These are phyloP conservation scores for Diadromus collaris DNA, from an alignment of 2,888 invertebrate genomes.

Conservation along the genomic window DNA sequence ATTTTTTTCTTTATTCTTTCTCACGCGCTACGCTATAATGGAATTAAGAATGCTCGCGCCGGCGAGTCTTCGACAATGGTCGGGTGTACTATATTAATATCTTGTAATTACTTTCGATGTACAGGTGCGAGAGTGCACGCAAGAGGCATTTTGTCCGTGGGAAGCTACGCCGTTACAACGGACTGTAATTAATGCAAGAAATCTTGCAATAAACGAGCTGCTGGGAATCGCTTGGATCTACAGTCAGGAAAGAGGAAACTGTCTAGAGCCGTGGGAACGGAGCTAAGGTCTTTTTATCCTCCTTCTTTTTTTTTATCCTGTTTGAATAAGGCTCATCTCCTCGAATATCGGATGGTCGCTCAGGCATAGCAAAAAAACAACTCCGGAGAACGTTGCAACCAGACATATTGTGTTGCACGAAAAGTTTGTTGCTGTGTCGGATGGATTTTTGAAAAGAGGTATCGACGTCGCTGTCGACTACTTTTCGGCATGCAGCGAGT, in stretches of 20 bases:
- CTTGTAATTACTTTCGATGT: conserved; percentile 46
- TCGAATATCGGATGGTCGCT: conserved; percentile 12
- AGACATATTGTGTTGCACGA: not conserved
- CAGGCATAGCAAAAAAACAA: not conserved
- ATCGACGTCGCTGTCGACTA: not conserved
- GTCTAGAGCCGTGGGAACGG: conserved; percentile 75
- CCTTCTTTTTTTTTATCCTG: conserved; percentile 50
- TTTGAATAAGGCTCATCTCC: conserved; percentile 21
- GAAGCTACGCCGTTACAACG: conserved; percentile 74
- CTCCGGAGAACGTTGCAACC: not conserved
- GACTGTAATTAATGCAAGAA: conserved; percentile 76
- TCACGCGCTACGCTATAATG: not conserved
- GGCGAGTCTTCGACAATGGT: conserved; percentile 10
- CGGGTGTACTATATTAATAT: conserved; percentile 51
- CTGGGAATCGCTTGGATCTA: conserved; percentile 74
- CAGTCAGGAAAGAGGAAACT: conserved; percentile 77
- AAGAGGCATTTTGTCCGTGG: conserved; percentile 68
- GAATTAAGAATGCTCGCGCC: conserved; percentile 19
- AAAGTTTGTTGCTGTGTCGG: conserved; percentile 1
- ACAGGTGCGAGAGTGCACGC: conserved; percentile 51
- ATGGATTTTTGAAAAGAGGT: not conserved
- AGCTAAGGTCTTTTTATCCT: conserved; percentile 73
- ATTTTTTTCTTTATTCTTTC: conserved; percentile 4
- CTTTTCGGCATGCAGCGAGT: not conserved
- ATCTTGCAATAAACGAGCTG: conserved; percentile 75